Evolutionary conservation across 2,888 invertebrate genomes (phyloP).

Genomic region (Drosophila cyrtoloma): DNA sequence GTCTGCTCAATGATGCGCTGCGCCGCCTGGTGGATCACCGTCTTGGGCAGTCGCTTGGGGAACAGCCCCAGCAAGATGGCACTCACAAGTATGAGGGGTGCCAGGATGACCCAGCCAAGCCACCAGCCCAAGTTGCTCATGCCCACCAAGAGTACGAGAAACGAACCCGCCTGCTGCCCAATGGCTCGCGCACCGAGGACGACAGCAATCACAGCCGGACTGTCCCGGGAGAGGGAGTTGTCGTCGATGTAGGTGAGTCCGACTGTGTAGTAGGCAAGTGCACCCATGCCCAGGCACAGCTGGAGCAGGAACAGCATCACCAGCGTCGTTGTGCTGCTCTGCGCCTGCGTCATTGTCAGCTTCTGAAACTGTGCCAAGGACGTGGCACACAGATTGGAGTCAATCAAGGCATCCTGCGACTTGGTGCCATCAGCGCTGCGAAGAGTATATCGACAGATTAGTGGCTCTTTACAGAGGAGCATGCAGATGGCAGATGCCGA

Average conservation of each 20-base stretch:
- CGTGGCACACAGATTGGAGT: conserved; percentile 73
- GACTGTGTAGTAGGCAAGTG: conserved; percentile 86
- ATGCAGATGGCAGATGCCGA: conserved; percentile 5
- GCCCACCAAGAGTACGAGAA: conserved; percentile 82
- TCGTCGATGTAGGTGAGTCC: conserved; percentile 88
- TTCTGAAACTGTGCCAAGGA: conserved; percentile 57
- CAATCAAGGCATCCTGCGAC: conserved; percentile 43
- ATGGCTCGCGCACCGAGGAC: conserved; percentile 82
- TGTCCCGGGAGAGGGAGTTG: conserved; percentile 86
- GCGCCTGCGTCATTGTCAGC: conserved; percentile 64
- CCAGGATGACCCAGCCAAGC: conserved; percentile 86
- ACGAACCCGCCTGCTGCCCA: conserved; percentile 84
- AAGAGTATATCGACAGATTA: neutral
- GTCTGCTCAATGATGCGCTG: conserved; percentile 86
- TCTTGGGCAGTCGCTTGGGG: conserved; percentile 86
- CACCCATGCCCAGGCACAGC: conserved; percentile 85
- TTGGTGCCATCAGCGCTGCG: conserved; percentile 63
- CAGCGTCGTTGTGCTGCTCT: conserved; percentile 84
- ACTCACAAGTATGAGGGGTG: conserved; percentile 85
- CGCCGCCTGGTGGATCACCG: conserved; percentile 87
- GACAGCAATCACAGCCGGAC: conserved; percentile 85
- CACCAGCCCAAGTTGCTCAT: conserved; percentile 83
- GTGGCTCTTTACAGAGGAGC: neutral
- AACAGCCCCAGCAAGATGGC: conserved; percentile 87
- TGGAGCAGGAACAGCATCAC: conserved; percentile 86